phyloP scores from a whole-genome alignment of 2,113 vertebrate species.

The Psilopogon haemacephalus region DNA sequence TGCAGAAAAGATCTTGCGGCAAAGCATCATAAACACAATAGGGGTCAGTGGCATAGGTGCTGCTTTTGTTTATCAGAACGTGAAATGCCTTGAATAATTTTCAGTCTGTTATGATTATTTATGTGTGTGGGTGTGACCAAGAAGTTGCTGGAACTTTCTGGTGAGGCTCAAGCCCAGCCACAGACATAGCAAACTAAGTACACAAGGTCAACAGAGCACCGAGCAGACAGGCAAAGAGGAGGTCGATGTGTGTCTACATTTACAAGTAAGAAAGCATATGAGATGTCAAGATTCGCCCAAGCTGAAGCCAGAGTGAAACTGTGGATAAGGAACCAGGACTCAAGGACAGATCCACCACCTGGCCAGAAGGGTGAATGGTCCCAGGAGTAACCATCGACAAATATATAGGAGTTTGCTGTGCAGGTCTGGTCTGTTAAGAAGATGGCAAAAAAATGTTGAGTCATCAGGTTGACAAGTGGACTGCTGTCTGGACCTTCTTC shows the following conservation, averaged over 20 bases:
- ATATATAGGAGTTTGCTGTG: background rate
- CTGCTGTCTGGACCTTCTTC: background rate
- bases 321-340: background rate
- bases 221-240: background rate
- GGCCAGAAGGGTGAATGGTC: accelerated
- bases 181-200: background rate
- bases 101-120: background rate
- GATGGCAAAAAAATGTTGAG: background rate
- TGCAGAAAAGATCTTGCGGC: background rate
- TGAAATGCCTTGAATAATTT: background rate
- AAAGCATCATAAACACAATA: background rate
- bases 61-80: background rate
- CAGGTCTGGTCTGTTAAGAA: background rate
- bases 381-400: background rate
- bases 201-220: background rate
- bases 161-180: background rate
- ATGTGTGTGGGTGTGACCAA: background rate
- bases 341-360: background rate
- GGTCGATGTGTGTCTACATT: background rate
- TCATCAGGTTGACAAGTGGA: background rate
- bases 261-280: background rate
- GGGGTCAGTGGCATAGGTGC: background rate
- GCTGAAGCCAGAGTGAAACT: background rate
- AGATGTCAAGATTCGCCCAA: accelerated
- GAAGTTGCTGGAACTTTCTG: background rate